Evolutionary conservation across 1,140 invertebrate genomes (phyloP).

Genomic region (Mya arenaria): DNA sequence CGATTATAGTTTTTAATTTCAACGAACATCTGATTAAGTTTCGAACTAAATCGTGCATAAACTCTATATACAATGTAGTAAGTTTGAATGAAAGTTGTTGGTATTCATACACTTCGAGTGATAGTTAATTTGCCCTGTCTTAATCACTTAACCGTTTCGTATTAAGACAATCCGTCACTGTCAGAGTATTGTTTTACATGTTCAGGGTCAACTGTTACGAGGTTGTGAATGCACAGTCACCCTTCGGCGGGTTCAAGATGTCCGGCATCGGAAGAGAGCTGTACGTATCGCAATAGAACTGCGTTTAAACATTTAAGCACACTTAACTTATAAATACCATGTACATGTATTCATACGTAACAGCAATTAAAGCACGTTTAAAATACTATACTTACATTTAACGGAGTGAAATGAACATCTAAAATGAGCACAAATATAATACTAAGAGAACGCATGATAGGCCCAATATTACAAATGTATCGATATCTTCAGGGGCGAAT

Average conservation of each 20-base stretch:
- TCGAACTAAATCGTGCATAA: no score
- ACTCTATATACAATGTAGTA: no score
- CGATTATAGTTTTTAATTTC: no score
- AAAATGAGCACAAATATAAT: background rate
- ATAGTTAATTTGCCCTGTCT: no score
- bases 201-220: conserved; percentile 71
- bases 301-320: background rate
- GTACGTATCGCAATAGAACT: conserved; percentile 56
- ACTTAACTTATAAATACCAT: conserved; percentile 84
- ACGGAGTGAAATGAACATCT: conserved; percentile 90
- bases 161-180: no score
- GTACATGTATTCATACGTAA: conserved; percentile 88
- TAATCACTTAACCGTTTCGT: no score
- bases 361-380: conserved; percentile 90
- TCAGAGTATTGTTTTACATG: conserved; percentile 9
- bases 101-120: no score
- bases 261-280: conserved; percentile 72
- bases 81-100: no score
- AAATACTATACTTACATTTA: conserved; percentile 93
- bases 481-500: conserved; percentile 87
- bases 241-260: conserved; percentile 75
- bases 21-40: no score
- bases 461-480: background rate
- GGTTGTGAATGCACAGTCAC: conserved; percentile 59
- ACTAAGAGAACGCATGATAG: background rate